Conservation (phyloP, 2,797 vertebrate species). For the Rhinella marina region DNA sequence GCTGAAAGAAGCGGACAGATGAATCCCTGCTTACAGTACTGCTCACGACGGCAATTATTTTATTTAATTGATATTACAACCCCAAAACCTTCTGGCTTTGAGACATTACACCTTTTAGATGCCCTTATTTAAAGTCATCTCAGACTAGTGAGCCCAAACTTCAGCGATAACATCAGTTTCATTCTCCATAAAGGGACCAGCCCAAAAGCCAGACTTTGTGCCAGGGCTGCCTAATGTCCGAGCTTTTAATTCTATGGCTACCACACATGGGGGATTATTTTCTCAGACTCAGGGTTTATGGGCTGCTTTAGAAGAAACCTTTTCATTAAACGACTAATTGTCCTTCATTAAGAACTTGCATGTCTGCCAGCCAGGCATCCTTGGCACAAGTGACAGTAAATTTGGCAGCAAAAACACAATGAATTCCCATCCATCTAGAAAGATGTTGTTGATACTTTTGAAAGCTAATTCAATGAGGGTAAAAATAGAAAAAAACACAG, state of each 20-base stretch:
- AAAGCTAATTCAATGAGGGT: slow-evolving; percentile 24
- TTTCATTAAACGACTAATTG: slow-evolving; percentile 51
- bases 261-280: slow-evolving; percentile 31
- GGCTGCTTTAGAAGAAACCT: slow-evolving; percentile 29
- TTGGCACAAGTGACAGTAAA: slow-evolving; percentile 40
- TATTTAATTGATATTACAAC: too few relatives aligned
- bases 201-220: not conserved
- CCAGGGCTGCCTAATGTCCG: not conserved
- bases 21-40: too few relatives aligned
- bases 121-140: not conserved
- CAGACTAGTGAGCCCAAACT: not conserved
- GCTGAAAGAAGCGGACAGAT: too few relatives aligned
- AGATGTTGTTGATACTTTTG: slow-evolving; percentile 46
- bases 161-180: not conserved
- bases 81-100: not conserved
- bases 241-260: not conserved
- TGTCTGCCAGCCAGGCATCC: slow-evolving; percentile 35
- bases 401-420: slow-evolving; percentile 40
- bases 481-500: not conserved
- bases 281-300: slow-evolving; percentile 17
- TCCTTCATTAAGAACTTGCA: slow-evolving; percentile 50
- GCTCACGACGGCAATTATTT: too few relatives aligned
- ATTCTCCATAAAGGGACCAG: not conserved
- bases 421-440: slow-evolving; percentile 38
- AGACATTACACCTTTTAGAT: not conserved